Percentiles rank a stretch among this genome's conserved stretches.
phyloP scores from a whole-genome alignment of 2,888 invertebrate genomes.

The Rotaria sp. region DNA sequence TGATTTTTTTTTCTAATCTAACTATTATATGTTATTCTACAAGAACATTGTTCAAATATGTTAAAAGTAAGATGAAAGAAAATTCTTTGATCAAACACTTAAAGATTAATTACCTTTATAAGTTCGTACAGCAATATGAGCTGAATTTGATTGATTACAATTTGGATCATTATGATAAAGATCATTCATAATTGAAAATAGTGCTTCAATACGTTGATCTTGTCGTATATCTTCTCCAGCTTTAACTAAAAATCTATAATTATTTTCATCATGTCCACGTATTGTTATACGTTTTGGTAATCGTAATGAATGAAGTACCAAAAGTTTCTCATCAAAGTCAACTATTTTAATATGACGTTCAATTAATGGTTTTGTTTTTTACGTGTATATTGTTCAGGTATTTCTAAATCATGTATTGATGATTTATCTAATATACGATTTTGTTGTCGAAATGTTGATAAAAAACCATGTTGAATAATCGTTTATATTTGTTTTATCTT shows the following conservation, averaged over 20 bases:
- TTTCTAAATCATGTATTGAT: background rate
- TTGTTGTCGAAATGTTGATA: background rate
- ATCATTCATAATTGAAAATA: conserved; percentile 65
- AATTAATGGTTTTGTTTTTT: conserved; percentile 60
- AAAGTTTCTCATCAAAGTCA: conserved; percentile 59
- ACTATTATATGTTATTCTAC: too few relatives aligned
- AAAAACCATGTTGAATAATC: conserved; percentile 16
- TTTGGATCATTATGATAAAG: conserved; percentile 57
- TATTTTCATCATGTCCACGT: conserved; percentile 66
- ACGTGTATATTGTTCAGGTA: conserved; percentile 63
- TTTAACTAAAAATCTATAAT: conserved; percentile 61
- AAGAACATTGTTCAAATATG: too few relatives aligned
- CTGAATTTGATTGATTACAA: conserved; percentile 59
- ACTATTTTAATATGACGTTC: conserved; percentile 64
- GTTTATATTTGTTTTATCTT: background rate
- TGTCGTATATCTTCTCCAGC: conserved; percentile 70
- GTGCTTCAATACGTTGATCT: conserved; percentile 68
- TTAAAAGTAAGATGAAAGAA: too few relatives aligned
- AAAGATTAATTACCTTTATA: background rate
- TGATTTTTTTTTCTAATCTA: too few relatives aligned
- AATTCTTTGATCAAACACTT: too few relatives aligned
- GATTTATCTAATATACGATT: background rate
- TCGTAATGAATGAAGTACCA: background rate
- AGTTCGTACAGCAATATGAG: conserved; percentile 59
- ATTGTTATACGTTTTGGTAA: conserved; percentile 59